phyloP scores from a whole-genome alignment of 1,140 invertebrate species.

The Anoplolepis gracilipes region DNA sequence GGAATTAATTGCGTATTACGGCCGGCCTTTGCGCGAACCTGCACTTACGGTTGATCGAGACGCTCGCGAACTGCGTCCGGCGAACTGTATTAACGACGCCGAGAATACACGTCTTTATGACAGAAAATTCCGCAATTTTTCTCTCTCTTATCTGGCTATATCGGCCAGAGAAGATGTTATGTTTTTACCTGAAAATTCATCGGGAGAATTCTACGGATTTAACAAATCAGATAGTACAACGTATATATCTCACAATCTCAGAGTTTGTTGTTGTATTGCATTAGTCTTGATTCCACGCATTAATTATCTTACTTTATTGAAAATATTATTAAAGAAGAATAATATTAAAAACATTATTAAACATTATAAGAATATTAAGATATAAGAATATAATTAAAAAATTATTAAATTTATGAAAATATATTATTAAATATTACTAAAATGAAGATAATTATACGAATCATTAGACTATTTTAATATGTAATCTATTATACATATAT shows the following conservation, averaged over 20 bases:
- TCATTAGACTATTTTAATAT: too few species aligned
- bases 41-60: slow-evolving; percentile 39
- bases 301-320: not conserved
- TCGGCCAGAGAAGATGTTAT: not conserved
- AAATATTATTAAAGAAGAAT: not conserved
- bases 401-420: too few species aligned
- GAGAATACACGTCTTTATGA: slow-evolving; percentile 43
- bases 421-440: too few species aligned
- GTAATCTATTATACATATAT: too few species aligned
- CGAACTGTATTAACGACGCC: slow-evolving; percentile 17
- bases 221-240: not conserved
- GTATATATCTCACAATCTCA: too few species aligned
- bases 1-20: slow-evolving; percentile 55
- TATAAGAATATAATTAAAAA: too few species aligned
- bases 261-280: too few species aligned
- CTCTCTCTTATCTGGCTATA: not conserved
- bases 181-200: not conserved
- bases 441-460: not conserved
- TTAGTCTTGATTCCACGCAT: not conserved
- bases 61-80: not conserved
- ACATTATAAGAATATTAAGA: too few species aligned
- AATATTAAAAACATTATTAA: too few species aligned
- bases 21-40: slow-evolving; percentile 27
- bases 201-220: not conserved
- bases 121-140: not conserved